phyloP scores from a whole-genome alignment of 2,888 invertebrate species.

The Epistrophella euchroma region DNA sequence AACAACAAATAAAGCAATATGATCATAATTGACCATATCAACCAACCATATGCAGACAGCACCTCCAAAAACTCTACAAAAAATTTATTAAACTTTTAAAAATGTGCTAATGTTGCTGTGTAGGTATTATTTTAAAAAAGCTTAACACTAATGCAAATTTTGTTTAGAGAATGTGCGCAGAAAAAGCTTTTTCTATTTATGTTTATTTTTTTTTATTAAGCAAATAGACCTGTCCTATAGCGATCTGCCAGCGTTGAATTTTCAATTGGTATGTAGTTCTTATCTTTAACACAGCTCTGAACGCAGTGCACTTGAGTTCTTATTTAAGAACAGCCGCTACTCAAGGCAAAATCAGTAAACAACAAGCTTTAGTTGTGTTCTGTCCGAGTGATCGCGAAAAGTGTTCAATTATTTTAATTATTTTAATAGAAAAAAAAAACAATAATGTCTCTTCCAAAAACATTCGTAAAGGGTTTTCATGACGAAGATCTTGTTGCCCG shows the following conservation, averaged over 20 bases:
- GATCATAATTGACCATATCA: neutral
- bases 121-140: conserved; percentile 2
- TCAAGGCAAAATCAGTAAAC: neutral
- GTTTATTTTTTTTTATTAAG: conserved; percentile 26
- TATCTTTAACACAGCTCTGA: conserved; percentile 28
- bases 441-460: conserved; percentile 84
- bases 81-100: neutral
- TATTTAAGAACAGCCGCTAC: conserved; percentile 48
- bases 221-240: conserved; percentile 52
- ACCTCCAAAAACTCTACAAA: conserved; percentile 13
- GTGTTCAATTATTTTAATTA: neutral
- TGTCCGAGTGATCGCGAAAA: conserved; percentile 5
- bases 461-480: conserved; percentile 88
- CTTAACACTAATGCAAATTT: conserved; percentile 15
- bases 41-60: conserved; percentile 61
- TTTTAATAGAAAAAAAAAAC: neutral
- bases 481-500: conserved; percentile 85
- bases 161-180: neutral
- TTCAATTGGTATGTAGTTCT: conserved; percentile 9
- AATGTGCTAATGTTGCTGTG: neutral
- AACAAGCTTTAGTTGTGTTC: conserved; percentile 5
- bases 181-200: conserved; percentile 33
- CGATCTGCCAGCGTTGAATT: conserved; percentile 36
- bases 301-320: neutral
- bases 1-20: neutral